phyloP scores from a whole-genome alignment of 2,797 vertebrate genomes.

The Arctocebus calabarensis region DNA sequence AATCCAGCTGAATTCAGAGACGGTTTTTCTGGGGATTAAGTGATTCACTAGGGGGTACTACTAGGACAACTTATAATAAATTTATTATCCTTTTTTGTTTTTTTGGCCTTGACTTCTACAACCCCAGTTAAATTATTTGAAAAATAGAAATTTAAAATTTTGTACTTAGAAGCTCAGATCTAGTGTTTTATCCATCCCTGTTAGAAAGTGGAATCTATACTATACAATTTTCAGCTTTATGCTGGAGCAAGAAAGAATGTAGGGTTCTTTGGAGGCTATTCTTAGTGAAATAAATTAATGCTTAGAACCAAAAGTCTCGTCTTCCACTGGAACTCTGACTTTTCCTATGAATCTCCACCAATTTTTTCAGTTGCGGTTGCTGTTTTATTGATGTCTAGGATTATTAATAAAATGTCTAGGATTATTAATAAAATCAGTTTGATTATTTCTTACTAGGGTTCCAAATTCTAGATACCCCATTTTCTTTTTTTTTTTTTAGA shows the following conservation, averaged over 20 bases:
- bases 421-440: not conserved
- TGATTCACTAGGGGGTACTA: not conserved
- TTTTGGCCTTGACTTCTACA: constrained; percentile 42
- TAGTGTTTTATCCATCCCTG: constrained; percentile 49
- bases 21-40: constrained; percentile 27
- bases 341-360: not conserved
- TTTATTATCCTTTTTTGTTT: not conserved
- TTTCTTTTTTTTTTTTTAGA: too few species aligned
- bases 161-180: constrained; percentile 55
- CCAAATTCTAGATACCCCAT: not conserved
- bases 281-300: not conserved
- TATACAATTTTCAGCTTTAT: constrained; percentile 83
- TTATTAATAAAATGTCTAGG: not conserved
- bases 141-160: constrained; percentile 64
- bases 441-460: constrained; percentile 45
- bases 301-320: not conserved
- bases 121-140: constrained; percentile 2
- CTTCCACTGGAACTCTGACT: not conserved
- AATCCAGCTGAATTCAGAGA: constrained; percentile 29
- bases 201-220: constrained; percentile 71
- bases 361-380: not conserved
- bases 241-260: constrained; percentile 85
- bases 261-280: not conserved
- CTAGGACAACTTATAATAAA: not conserved
- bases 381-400: constrained; percentile 15